A percentile compares a stretch with the other conserved stretches of the same genome.
phyloP scores from a whole-genome alignment of 2,113 vertebrate species.

The Rhinopomastus cyanomelas region DNA sequence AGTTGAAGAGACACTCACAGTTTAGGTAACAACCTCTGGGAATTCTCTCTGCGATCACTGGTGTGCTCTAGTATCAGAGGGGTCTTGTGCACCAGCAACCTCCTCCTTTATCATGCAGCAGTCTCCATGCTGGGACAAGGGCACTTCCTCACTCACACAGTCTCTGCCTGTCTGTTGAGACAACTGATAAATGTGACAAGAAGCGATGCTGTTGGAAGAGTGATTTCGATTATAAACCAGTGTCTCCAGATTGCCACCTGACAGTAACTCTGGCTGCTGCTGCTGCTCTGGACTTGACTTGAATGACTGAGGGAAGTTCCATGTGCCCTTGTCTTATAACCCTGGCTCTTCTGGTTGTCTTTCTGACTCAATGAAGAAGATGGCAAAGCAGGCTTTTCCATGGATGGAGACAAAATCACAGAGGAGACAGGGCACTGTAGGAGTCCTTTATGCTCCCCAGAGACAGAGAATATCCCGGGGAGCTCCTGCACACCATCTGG shows the following conservation, averaged over 20 bases:
- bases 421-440: not conserved
- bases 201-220: not conserved
- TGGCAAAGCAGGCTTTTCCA: not conserved
- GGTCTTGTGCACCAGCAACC: not conserved
- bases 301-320: not conserved
- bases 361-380: not conserved
- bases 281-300: not conserved
- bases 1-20: not conserved
- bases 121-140: not conserved
- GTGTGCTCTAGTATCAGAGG: not conserved
- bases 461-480: not conserved
- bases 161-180: not conserved
- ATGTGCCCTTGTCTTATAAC: not conserved
- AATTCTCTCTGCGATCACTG: not conserved
- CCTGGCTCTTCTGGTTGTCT: not conserved
- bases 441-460: fast-evolving
- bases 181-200: not conserved
- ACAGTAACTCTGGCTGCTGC: not conserved
- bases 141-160: not conserved
- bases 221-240: not conserved
- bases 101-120: not conserved
- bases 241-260: not conserved
- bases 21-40: not conserved
- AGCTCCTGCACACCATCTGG: not conserved
- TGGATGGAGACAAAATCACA: not conserved